Evolutionary conservation across 2,113 vertebrate genomes (phyloP), one percentile per base, ranked within the genome.

Genomic region (Ivindomyrus marchei): DNA sequence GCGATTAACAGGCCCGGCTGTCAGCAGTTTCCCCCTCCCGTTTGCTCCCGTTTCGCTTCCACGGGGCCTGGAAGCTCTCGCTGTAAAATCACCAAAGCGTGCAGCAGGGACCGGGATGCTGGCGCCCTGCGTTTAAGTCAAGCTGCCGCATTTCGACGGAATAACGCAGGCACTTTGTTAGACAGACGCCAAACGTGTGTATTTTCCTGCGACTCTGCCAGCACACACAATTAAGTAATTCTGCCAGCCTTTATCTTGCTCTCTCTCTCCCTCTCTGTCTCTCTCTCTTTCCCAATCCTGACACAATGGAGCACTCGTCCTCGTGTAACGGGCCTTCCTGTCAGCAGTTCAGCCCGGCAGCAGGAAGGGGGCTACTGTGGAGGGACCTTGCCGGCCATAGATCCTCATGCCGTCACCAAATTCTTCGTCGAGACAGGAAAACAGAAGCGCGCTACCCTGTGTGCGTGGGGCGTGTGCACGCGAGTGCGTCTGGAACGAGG

Each of bases 401-500:
- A 85, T 45, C 52, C 52, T 62, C 4, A 62, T 62, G 52, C 89
- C 80, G 24, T 89, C 89, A 89, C 84, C 89, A 62, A 53, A 89
- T 89, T 89, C 89, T 52, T 58, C 52, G 39, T 3, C 19, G 42
- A 42, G 62, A 70, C 88, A 86, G 53, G 85, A 87, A 91, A 85
- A 70, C 90, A 89, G 88, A 27, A 42, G 47, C 66, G 5, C 45
- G 0, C n/a, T 19, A 39, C 36, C n/a, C 53, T n/a, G 31, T 45
- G 46, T 80, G 90, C 1, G 86, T 42, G 39, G 77, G 62, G 49
- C 52, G 36, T 56, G 66, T 46, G 85, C 88, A 50, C 70, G 27
- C 88, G 39, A 45, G 84, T 52, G 85, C 39, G 27, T 42, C 42
- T 88, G 27, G n/a, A 6, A 90, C 3, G 56, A 8, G 52, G 50